A percentile compares a stretch with the other conserved stretches of the same genome.
Evolutionary conservation across 2,113 vertebrate species (phyloP).

Genomic region (Perca schrenkii): DNA sequence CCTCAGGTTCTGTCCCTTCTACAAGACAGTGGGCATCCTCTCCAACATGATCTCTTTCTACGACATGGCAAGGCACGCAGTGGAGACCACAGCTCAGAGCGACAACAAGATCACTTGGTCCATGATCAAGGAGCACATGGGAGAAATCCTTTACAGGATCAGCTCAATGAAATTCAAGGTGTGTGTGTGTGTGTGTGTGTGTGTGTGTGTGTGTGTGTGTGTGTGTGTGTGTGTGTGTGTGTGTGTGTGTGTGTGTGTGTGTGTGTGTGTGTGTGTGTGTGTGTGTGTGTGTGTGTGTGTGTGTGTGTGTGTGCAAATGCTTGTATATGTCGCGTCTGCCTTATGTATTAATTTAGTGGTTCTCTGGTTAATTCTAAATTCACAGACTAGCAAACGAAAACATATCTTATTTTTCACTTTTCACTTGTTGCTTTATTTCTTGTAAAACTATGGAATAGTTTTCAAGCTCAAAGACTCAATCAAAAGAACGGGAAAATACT

Average conservation of each 20-base stretch:
- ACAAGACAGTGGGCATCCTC: slow-evolving; percentile 97
- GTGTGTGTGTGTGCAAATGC: no score
- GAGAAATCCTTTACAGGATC: slow-evolving; percentile 94
- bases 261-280: slow-evolving; percentile 70
- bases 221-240: slow-evolving; percentile 70
- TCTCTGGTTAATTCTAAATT: background rate
- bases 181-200: background rate
- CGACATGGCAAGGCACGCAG: slow-evolving; percentile 96
- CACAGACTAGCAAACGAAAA: no score
- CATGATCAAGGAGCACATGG: slow-evolving; percentile 97
- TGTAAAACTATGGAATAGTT: background rate
- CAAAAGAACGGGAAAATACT: background rate
- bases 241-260: slow-evolving; percentile 70
- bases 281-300: background rate
- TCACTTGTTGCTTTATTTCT: background rate
- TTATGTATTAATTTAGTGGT: background rate
- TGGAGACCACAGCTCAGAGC: slow-evolving; percentile 97
- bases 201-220: background rate
- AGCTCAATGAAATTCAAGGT: slow-evolving; percentile 99
- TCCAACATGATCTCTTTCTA: slow-evolving; percentile 97
- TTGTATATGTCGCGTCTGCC: background rate
- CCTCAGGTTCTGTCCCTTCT: slow-evolving; percentile 97
- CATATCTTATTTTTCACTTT: background rate
- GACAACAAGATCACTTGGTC: slow-evolving; percentile 99
- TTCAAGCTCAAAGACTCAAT: background rate